Evolutionary conservation across 2,888 invertebrate genomes (phyloP), one percentile per base, ranked within the genome.

Genomic region (Protodeltote pygarga): DNA sequence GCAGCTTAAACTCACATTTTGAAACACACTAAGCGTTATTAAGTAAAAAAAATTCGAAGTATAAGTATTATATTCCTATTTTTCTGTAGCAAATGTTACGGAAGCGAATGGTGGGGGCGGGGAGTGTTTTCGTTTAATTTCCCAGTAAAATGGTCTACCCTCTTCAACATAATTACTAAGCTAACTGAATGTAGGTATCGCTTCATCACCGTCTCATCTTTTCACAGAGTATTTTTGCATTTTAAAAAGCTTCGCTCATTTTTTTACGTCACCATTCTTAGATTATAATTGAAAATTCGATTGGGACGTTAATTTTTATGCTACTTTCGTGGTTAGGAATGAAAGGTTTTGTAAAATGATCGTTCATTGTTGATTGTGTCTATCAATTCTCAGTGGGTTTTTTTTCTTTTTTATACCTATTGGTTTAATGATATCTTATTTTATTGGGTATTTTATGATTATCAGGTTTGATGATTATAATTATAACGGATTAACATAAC

Each of bases 121-220:
- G n/a, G 72, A 79, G 82, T 88, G 88, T 88, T 89, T 88, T 89
- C 88, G 65, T 89, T 89, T 85, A 81, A 89, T 89, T 88, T 88
- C 80, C 80, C 77, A 75, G 79, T 75, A 69, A 87, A 87, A 85
- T 81, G 81, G 80, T 75, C 76, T 77, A 68, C 80, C 78, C 81
- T 84, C 81, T 77, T 81, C 80, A 79, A 79, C 80, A 76, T 85
- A 87, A 89, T 89, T 87, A 87, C 81, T 61, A 67, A 72, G 73
- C 78, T 79, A 85, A 80, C 81, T 78, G 79, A 75, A 81, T 82
- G 77, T 79, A 67, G 62, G 62, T 72, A 83, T 84, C 79, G 79
- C 75, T 79, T 77, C 79, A 77, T 81, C 77, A 77, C 75, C 74
- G 72, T 71, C 78, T 77, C 78, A 73, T 77, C 77, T 75, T 73